phyloP scores from a whole-genome alignment of 2,888 invertebrate species.

The Noctua fimbriata region DNA sequence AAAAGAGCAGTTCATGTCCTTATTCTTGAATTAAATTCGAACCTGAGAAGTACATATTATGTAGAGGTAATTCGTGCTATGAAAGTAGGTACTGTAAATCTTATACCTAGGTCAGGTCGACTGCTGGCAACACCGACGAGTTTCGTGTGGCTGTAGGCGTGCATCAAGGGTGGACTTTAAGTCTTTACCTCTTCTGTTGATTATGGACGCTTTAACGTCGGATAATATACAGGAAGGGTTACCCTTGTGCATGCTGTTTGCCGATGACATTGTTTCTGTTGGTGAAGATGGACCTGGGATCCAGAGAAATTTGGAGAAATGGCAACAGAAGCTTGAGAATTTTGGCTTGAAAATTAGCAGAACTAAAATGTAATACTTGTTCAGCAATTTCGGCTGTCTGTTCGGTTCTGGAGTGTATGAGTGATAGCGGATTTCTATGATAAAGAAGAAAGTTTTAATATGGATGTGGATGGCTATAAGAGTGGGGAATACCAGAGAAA shows the following conservation, averaged over 20 bases:
- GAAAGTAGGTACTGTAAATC: neutral
- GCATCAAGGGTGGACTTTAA: neutral
- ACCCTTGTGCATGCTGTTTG: neutral
- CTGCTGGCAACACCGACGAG: neutral
- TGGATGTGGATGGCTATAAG: too few species aligned
- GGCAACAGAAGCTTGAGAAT: neutral
- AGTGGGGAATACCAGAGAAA: too few species aligned
- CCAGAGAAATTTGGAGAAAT: neutral
- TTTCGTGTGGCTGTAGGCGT: neutral
- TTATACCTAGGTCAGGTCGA: neutral
- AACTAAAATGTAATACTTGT: neutral
- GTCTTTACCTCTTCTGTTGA: neutral
- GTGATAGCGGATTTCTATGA: too few species aligned
- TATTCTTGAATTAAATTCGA: neutral
- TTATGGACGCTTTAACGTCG: too few species aligned
- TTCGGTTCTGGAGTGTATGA: neutral
- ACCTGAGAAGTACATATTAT: too few species aligned
- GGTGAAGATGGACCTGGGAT: neutral
- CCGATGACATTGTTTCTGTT: neutral
- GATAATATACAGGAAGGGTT: too few species aligned
- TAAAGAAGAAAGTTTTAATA: too few species aligned
- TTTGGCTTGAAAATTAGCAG: neutral
- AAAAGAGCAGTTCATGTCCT: slow-evolving; percentile 57
- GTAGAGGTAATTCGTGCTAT: too few species aligned
- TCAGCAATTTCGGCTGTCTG: neutral